Conservation (phyloP, 2,888 invertebrate species). For the Drosophila neutralis region DNA sequence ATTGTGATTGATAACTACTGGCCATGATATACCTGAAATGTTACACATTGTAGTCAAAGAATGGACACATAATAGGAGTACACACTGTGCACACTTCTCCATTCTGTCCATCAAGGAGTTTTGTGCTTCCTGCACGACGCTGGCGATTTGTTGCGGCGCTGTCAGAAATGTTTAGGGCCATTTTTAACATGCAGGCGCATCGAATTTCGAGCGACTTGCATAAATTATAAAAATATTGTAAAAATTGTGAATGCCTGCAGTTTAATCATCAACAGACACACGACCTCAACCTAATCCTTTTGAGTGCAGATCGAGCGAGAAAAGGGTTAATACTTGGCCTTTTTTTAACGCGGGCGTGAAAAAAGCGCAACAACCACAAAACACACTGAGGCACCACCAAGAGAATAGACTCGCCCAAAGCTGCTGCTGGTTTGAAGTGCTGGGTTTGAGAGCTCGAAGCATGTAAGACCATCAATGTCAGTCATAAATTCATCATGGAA, state of each 20-base stretch:
- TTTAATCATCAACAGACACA: constrained; percentile 76
- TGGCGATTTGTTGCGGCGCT: constrained; percentile 43
- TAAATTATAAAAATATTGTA: constrained; percentile 65
- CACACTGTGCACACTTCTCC: constrained; percentile 7
- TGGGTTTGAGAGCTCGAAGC: constrained; percentile 15
- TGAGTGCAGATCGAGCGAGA: constrained; percentile 59
- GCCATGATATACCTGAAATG: constrained; percentile 29
- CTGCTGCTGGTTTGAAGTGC: constrained; percentile 63
- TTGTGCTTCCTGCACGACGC: constrained; percentile 13
- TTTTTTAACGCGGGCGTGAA: constrained; percentile 67
- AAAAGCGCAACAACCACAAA: constrained; percentile 68
- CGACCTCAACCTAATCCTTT: constrained; percentile 68
- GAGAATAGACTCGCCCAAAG: constrained; percentile 34
- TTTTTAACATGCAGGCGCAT: constrained; percentile 71
- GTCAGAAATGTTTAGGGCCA: constrained; percentile 43
- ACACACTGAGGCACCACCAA: constrained; percentile 6
- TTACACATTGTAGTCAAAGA: neutral
- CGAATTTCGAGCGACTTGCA: constrained; percentile 72
- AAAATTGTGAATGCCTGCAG: constrained; percentile 51
- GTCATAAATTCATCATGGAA: constrained; percentile 81
- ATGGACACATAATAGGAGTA: neutral
- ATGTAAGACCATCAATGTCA: constrained; percentile 73
- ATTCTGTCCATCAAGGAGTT: neutral
- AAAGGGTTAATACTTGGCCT: constrained; percentile 63
- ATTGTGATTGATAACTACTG: constrained; percentile 29